A percentile compares a stretch with the other conserved stretches of the same genome.
These are phyloP conservation scores for Steinernema carpocapsae DNA, from an alignment of 2,888 invertebrate species.

Conservation along the genomic window DNA sequence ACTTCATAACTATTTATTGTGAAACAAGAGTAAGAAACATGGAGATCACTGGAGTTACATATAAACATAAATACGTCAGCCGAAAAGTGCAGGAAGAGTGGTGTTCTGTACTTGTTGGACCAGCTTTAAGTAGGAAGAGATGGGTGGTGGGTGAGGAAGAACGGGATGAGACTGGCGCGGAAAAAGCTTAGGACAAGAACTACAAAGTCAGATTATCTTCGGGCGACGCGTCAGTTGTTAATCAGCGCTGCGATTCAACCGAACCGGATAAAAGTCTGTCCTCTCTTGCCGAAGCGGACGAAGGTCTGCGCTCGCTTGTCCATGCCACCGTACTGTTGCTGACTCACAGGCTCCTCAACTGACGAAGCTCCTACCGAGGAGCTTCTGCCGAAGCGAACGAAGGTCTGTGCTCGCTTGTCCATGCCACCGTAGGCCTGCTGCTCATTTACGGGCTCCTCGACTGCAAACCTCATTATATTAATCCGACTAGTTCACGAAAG, in stretches of 20 bases:
- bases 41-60: not conserved
- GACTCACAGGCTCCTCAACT: too few relatives aligned
- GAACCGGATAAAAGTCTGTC: slow-evolving; percentile 44
- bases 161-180: not conserved
- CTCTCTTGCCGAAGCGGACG: slow-evolving; percentile 40
- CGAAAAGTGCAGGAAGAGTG: not conserved
- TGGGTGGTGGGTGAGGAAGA: too few relatives aligned
- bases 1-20: slow-evolving; percentile 24
- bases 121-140: not conserved
- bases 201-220: not conserved
- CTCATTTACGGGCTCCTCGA: too few relatives aligned
- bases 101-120: not conserved
- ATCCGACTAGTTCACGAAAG: too few relatives aligned
- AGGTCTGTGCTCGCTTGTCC: slow-evolving; percentile 43
- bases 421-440: not conserved
- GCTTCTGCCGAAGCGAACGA: slow-evolving; percentile 40
- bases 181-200: not conserved
- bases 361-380: too few relatives aligned
- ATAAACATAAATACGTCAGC: slow-evolving; percentile 22
- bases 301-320: slow-evolving; percentile 43
- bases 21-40: not conserved
- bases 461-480: too few relatives aligned
- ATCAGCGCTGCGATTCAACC: slow-evolving; percentile 27
- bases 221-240: not conserved
- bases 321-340: not conserved